Conservation (phyloP, 2,888 invertebrate genomes). For the Clistopyga incitator region DNA sequence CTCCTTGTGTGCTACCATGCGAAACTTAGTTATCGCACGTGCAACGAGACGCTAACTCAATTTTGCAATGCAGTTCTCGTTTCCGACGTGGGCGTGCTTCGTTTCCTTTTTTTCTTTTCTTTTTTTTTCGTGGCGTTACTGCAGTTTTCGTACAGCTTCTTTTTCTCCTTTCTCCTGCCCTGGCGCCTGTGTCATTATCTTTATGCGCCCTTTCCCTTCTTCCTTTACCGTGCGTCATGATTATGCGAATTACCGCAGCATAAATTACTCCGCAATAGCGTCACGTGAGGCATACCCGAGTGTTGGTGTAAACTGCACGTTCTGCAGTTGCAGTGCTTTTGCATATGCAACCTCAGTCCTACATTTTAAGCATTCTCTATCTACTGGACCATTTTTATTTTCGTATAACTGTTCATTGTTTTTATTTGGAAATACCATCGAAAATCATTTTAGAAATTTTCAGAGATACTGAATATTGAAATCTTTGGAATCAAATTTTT, state of each 20-base stretch:
- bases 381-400: no score
- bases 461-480: no score
- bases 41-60: conserved; percentile 58
- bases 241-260: conserved; percentile 41
- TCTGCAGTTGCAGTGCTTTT: no score
- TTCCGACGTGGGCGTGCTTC: conserved; percentile 21
- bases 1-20: conserved; percentile 19
- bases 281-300: conserved; percentile 20
- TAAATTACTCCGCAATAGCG: conserved; percentile 20
- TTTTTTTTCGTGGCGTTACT: not conserved
- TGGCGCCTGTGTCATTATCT: not conserved
- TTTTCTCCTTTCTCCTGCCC: not conserved
- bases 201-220: conserved; percentile 7
- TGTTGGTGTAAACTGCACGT: not conserved
- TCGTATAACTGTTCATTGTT: no score
- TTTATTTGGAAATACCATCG: no score
- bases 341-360: no score
- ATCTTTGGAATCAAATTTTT: no score
- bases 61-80: conserved; percentile 48
- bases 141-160: conserved; percentile 3
- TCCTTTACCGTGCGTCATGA: conserved; percentile 21
- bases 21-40: conserved; percentile 31
- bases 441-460: no score
- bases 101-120: conserved; percentile 8
- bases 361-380: no score